Conservation (phyloP, 2,888 invertebrate genomes). For the Arrhopalites spinosus region DNA sequence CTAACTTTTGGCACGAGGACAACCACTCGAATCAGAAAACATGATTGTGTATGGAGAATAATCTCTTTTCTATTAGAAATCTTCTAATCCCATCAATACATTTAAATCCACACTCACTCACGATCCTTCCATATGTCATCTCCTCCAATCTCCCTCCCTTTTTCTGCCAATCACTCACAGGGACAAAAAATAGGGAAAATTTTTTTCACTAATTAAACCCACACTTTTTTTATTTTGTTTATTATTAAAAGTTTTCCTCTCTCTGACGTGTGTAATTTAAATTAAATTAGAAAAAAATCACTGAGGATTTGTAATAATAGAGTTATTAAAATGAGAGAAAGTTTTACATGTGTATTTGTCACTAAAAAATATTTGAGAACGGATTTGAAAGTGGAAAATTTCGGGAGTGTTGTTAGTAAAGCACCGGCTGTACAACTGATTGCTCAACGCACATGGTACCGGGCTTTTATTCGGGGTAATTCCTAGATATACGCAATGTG, state of each 20-base stretch:
- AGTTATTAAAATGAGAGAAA: too few relatives aligned
- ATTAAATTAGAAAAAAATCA: too few relatives aligned
- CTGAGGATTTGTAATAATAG: too few relatives aligned
- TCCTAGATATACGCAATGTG: too few relatives aligned
- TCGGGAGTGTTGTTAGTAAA: background rate
- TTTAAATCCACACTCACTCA: slow-evolving; percentile 20
- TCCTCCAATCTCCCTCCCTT: background rate
- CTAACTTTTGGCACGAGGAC: slow-evolving; percentile 25
- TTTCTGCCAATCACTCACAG: slow-evolving; percentile 1
- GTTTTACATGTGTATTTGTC: too few relatives aligned
- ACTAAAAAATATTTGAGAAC: too few relatives aligned
- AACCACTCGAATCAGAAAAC: slow-evolving; percentile 29
- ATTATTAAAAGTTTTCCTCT: too few relatives aligned
- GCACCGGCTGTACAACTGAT: slow-evolving; percentile 27
- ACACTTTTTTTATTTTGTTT: too few relatives aligned
- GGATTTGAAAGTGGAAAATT: too few relatives aligned
- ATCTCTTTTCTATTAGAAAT: slow-evolving; percentile 25
- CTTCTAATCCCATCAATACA: slow-evolving; percentile 31
- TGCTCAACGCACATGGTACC: slow-evolving; percentile 29
- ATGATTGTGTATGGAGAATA: slow-evolving; percentile 26
- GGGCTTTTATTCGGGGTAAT: slow-evolving; percentile 31
- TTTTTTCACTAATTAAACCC: too few relatives aligned
- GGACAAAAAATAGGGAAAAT: too few relatives aligned
- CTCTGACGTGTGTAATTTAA: too few relatives aligned
- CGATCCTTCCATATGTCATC: slow-evolving; percentile 17